Conservation (phyloP, 2,113 vertebrate genomes). For the Pituophis catenifer region DNA sequence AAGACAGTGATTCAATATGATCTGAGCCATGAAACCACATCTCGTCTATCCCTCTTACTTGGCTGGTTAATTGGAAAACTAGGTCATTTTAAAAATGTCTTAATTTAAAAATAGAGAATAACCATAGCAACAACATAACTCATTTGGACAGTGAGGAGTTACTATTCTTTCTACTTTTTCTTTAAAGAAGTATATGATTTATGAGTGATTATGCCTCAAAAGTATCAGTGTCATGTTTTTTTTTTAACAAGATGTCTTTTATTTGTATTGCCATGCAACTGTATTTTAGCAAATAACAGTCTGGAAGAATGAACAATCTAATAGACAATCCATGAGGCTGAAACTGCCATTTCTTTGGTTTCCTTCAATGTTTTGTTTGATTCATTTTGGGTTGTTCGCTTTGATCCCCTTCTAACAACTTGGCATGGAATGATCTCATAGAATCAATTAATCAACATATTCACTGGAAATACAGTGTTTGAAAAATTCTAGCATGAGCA, state of each 20-base stretch:
- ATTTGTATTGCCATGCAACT: neutral
- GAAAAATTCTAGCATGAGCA: neutral
- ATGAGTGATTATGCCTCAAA: neutral
- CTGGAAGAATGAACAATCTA: neutral
- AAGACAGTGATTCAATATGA: slow-evolving; percentile 21
- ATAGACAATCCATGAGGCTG: neutral
- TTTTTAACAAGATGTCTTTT: neutral
- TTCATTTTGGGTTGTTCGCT: slow-evolving; percentile 17
- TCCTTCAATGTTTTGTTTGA: neutral
- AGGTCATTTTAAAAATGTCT: slow-evolving; percentile 27
- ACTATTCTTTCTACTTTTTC: neutral
- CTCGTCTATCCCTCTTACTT: slow-evolving; percentile 31
- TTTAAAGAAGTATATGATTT: slow-evolving; percentile 9
- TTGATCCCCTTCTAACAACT: slow-evolving; percentile 13
- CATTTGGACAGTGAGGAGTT: neutral
- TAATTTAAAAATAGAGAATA: slow-evolving; percentile 32
- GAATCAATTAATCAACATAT: slow-evolving; percentile 19
- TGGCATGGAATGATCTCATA: neutral
- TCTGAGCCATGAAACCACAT: slow-evolving; percentile 19
- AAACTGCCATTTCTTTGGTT: neutral
- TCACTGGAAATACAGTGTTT: neutral
- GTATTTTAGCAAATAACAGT: neutral
- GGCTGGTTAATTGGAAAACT: slow-evolving; percentile 41
- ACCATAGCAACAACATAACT: slow-evolving; percentile 29
- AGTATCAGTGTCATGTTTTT: neutral